Base-by-base conservation (phyloP, 2,797 vertebrate species). In the Cyclura pinguis region DNA sequence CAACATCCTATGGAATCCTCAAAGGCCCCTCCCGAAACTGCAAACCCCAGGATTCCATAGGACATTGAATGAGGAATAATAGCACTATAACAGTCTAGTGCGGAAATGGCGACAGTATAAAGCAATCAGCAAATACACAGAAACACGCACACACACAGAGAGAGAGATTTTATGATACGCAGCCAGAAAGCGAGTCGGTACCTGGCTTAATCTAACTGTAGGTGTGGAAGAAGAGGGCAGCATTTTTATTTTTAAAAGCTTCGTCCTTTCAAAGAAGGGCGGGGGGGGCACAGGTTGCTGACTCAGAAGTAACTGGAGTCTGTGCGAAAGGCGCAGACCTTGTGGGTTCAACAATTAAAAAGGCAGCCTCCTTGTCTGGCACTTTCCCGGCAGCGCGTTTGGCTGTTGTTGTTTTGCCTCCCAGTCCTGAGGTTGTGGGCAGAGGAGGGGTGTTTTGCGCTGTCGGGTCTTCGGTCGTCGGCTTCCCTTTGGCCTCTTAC, bases 401-500 rank as follows among this genome's bases (percentile, higher is more conserved):
- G 1, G 59, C 50, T 82, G 20, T 3, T 64, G 74, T 62, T 82
- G 67, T 74, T 88, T 83, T 77, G 85, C 18, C 84, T 64, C 22
- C 3, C 29, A 16, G 55, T 69, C 22, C 47, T 77, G 57, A 85
- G 69, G 80, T 76, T 50, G 20, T 2, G 12, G 6, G 1, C 13
- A 0, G 64, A 18, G 6, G 6, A 3, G 6, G 74, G 38, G 12
- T 72, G 80, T n/a, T 59, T 47, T 83, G 29, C 14, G 52, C 69
- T 27, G 10, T 16, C 35, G 29, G 1, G 2, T 35, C 64, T 52
- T 64, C 83, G 14, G 22, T 1, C 38, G 74, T 88, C 80, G 85
- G 67, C 80, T 91, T 88, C 73, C 76, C 27, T 22, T 32, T 91
- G 80, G 62, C 64, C 88, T 85, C 57, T 38, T 2, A 24, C 29